These are phyloP conservation scores for Aphrophora alni DNA, from an alignment of 2,888 invertebrate genomes.

Conservation along the genomic window DNA sequence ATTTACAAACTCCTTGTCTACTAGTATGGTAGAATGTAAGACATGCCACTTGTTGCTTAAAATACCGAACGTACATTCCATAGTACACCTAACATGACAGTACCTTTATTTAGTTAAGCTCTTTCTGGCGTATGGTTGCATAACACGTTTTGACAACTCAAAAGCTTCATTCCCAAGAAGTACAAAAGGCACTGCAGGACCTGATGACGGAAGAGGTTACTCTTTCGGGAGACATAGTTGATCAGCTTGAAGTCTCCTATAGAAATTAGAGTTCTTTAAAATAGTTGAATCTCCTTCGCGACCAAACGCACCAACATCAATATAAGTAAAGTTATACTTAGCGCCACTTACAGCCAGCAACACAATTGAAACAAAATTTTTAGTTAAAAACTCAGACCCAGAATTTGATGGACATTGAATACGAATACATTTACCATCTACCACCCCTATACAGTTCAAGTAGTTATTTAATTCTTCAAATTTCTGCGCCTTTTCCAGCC, in stretches of 20 bases:
- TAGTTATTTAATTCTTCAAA: neutral
- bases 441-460: neutral
- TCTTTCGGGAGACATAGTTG: constrained; percentile 19
- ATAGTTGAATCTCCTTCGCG: constrained; percentile 24
- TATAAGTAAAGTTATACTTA: constrained; percentile 30
- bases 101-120: neutral
- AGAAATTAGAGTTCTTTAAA: constrained; percentile 29
- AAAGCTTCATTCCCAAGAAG: constrained; percentile 12
- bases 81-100: neutral
- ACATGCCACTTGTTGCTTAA: neutral
- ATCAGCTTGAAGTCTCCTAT: constrained; percentile 12
- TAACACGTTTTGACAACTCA: neutral
- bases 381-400: no score
- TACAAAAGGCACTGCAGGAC: neutral
- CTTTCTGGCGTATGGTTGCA: constrained; percentile 11
- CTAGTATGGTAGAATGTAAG: neutral
- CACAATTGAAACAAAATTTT: no score
- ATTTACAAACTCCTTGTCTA: neutral
- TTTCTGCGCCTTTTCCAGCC: neutral
- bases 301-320: constrained; percentile 29
- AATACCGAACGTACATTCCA: neutral
- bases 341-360: neutral
- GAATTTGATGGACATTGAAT: neutral
- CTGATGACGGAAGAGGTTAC: constrained; percentile 14
- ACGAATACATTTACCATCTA: neutral